Evolutionary conservation across 2,797 vertebrate species (phyloP).

Genomic region (Cercopithecus diana): DNA sequence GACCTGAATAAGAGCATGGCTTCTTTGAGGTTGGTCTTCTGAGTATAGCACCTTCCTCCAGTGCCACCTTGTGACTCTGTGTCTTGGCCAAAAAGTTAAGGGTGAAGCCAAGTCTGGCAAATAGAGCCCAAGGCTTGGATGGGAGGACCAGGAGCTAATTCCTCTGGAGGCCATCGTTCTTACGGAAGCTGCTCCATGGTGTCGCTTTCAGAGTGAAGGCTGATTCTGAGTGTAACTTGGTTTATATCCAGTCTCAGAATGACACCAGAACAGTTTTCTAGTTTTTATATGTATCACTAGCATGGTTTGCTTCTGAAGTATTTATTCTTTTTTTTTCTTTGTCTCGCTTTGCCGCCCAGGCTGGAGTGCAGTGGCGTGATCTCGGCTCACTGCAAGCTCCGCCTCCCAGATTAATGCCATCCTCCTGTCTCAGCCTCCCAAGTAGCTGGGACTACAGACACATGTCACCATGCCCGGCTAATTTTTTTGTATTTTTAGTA

Average conservation of each 20-base stretch:
- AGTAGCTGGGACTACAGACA: too few species aligned
- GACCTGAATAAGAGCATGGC: not conserved
- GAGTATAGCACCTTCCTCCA: not conserved
- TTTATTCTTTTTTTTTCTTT: constrained; percentile 58
- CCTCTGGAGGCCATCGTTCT: not conserved
- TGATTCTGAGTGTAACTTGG: not conserved
- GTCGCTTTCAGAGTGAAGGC: not conserved
- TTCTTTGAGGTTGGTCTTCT: not conserved
- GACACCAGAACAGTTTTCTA: not conserved
- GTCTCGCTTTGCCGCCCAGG: too few species aligned
- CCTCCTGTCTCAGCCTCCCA: too few species aligned
- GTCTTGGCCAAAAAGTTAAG: not conserved
- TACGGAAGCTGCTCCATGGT: not conserved
- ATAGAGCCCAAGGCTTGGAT: not conserved
- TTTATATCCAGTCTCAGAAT: not conserved
- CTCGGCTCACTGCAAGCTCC: too few species aligned
- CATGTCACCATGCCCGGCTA: too few species aligned
- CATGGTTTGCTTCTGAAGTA: constrained; percentile 58
- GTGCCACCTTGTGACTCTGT: not conserved
- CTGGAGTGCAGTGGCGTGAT: too few species aligned
- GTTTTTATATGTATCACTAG: not conserved
- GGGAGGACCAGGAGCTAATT: not conserved
- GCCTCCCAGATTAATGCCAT: too few species aligned
- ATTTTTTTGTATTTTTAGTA: too few species aligned
- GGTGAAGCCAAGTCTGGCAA: not conserved